Evolutionary conservation across 2,888 invertebrate species (phyloP).

Genomic region (Andrena hattorfiana): DNA sequence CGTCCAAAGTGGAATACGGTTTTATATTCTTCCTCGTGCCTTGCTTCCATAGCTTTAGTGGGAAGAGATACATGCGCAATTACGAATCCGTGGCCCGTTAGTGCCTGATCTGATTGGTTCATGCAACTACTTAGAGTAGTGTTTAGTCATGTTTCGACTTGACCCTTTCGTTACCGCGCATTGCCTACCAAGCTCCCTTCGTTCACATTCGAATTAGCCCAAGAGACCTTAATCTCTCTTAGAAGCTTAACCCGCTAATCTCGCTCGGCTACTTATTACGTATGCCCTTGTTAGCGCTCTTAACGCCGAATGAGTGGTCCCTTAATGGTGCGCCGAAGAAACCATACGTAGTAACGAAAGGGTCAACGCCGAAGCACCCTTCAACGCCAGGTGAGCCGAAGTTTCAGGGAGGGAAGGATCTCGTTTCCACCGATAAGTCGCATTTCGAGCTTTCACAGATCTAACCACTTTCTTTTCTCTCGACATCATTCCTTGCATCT

Average conservation of each 20-base stretch:
- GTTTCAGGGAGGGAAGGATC: conserved; percentile 48
- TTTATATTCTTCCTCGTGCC: conserved; percentile 56
- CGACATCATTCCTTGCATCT: conserved; percentile 7
- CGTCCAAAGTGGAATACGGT: conserved; percentile 73
- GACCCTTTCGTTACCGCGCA: conserved; percentile 53
- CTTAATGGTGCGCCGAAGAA: neutral
- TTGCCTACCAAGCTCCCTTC: neutral
- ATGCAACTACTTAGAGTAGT: conserved; percentile 40
- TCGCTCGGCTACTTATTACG: too few relatives aligned
- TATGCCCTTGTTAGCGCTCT: too few relatives aligned
- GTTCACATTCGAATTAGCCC: neutral
- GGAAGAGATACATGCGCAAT: conserved; percentile 31
- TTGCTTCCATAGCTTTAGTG: conserved; percentile 56
- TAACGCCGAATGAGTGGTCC: too few relatives aligned
- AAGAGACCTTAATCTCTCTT: neutral
- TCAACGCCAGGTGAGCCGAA: conserved; percentile 50
- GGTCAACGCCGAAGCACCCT: conserved; percentile 24
- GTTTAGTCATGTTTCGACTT: conserved; percentile 38
- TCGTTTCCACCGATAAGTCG: conserved; percentile 9
- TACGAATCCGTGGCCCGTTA: conserved; percentile 49
- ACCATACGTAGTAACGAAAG: conserved; percentile 35
- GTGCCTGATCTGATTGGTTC: conserved; percentile 44
- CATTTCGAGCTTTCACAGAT: neutral
- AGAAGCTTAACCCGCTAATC: neutral
- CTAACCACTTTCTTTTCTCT: conserved; percentile 5